Evolutionary conservation across 2,113 vertebrate genomes (phyloP), one percentile per base, ranked within the genome.

Genomic region (Acinonyx jubatus): DNA sequence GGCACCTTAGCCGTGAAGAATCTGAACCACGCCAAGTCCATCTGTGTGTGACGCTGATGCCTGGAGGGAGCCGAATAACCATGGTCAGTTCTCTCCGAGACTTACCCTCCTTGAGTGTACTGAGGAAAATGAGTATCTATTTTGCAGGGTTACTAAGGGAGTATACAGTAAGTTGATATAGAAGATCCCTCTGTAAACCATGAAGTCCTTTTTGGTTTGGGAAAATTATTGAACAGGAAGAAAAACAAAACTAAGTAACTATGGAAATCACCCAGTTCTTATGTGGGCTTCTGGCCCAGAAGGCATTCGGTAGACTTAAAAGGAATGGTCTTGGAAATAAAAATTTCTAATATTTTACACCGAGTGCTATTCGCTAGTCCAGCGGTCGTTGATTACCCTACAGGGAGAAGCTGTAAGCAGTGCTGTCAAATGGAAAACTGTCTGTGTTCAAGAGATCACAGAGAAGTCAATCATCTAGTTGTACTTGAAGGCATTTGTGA

Each of bases 251-350:
- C 52, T 50, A 18, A 71, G 29, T 83, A 41, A 11, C 27, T 50
- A 36, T 81, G 85, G 91, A 41, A 45, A 87, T 79, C 55, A 74
- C 21, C 71, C 71, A 76, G 38, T 78, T 73, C 31, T 23, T 76
- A 79, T 7, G 19, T 29, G 23, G 5, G 9, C 36, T 74, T 16
- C 69, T 7, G 57, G 2, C 38, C 52, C 11, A 61, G 38, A 74
- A 88, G 36, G 41, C 16, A 73, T 57, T 66, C 41, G 87, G 15
- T 79, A 89, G 87, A 41, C 21, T 8, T 96, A 61, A 92, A 93
- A 87, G 19, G 33, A 95, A 84, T 36, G 78, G 36, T 81, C 48
- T 91, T 74, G 11, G 84, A 89, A 92, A 90, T 89, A 78, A 92
- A 71, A 45, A 89, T 79, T 89, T 79, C 29, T 38, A n/a, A 29